Evolutionary conservation across 1,140 invertebrate genomes (phyloP).

Genomic region (Epicauta chinensis): DNA sequence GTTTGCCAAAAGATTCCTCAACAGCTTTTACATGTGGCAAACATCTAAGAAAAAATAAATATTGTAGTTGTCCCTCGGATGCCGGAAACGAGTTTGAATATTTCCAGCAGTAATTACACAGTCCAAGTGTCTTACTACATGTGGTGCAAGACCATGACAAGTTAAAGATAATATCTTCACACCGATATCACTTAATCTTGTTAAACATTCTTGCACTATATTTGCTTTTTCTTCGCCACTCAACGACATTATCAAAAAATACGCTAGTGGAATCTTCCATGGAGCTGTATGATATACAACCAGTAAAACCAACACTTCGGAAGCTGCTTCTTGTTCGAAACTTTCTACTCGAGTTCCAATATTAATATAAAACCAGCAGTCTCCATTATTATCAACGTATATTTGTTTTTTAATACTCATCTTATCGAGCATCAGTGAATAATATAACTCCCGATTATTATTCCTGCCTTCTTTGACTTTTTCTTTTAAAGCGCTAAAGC

Average conservation of each 20-base stretch:
- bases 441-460: background rate
- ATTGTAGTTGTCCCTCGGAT: no score
- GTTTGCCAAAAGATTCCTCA: no score
- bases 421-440: slow-evolving; percentile 31
- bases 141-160: slow-evolving; percentile 20
- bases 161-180: slow-evolving; percentile 11
- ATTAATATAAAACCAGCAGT: slow-evolving; percentile 27
- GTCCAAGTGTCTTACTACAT: slow-evolving; percentile 15
- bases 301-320: slow-evolving; percentile 33
- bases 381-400: slow-evolving; percentile 25
- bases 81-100: no score
- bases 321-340: slow-evolving; percentile 25
- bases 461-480: no score
- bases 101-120: no score
- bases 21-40: no score
- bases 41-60: no score
- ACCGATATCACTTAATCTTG: slow-evolving; percentile 6
- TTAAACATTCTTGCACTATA: slow-evolving; percentile 9
- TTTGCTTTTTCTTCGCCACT: slow-evolving; percentile 18
- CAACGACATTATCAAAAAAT: slow-evolving; percentile 24
- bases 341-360: slow-evolving; percentile 21
- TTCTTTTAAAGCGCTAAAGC: no score
- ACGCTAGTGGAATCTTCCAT: slow-evolving; percentile 35
- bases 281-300: slow-evolving; percentile 26
- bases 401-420: slow-evolving; percentile 36